Evolutionary conservation across 2,113 vertebrate species (phyloP), one percentile per base, ranked within the genome.

Genomic region (Mastomys natalensis): DNA sequence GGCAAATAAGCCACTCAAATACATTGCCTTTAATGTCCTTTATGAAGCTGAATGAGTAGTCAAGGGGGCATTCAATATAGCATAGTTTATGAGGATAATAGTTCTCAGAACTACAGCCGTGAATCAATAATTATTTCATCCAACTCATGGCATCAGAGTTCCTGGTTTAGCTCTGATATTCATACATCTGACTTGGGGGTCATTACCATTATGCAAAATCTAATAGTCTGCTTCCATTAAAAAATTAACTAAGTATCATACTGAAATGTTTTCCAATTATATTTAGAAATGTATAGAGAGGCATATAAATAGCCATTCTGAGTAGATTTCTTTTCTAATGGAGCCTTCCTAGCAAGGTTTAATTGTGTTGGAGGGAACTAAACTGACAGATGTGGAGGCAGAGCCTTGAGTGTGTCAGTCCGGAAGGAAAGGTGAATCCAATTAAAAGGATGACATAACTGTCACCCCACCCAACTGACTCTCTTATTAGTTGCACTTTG

Each of bases 401-500:
- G 70, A 97, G 62, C 34, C 85, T 66, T 55, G 53, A 78, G 24
- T 70, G 70, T 8, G 45, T 94, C 96, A 97, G 58, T 97, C 60
- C 0, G 1, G 91, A 96, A 97, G 89, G 80, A 94, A 34, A 77
- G 64, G n/a, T 2, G 64, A 97, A 96, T 86, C 82, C 31, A 97
- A 88, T 97, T 96, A 85, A 77, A 96, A 53, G 53, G 43, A 88
- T 85, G 92, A 92, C 92, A 97, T 95, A 97, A 70, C 45, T 96
- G 74, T 43, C 95, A 62, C 81, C 66, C 60, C 89, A 84, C 37
- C 93, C 53, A 94, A n/a, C 80, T 88, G 85, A 78, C 74, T 97
- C 93, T 90, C 81, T 86, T 97, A 93, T 96, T 95, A 91, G 72
- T 97, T 97, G 43, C 51, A 80, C 94, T 94, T 96, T 97, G 93